Conservation (phyloP, 2,888 invertebrate genomes). For the Mythimna albipuncta region DNA sequence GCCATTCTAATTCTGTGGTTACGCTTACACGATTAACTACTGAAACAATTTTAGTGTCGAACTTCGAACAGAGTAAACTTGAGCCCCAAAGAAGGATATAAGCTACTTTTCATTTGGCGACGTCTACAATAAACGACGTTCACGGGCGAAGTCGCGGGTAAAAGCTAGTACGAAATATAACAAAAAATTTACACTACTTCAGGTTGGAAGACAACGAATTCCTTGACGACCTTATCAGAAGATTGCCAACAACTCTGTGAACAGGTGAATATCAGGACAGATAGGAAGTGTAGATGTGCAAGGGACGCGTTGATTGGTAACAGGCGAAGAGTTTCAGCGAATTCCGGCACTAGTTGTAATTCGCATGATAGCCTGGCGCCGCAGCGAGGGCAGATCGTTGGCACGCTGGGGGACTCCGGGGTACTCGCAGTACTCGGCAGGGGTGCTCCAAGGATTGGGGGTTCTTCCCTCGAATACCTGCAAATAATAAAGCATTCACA, state of each 20-base stretch:
- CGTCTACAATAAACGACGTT: too few relatives aligned
- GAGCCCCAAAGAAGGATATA: too few relatives aligned
- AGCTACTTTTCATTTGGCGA: too few relatives aligned
- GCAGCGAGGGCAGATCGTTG: slow-evolving; percentile 92
- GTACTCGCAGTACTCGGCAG: slow-evolving; percentile 84
- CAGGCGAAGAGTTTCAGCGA: slow-evolving; percentile 93
- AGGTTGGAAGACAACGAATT: slow-evolving; percentile 94
- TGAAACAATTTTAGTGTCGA: too few relatives aligned
- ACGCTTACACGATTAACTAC: too few relatives aligned
- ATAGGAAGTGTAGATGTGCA: slow-evolving; percentile 95
- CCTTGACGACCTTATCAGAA: slow-evolving; percentile 92
- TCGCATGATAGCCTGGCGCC: slow-evolving; percentile 94
- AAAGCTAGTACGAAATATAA: background rate
- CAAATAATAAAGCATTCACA: background rate
- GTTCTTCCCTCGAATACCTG: slow-evolving; percentile 94
- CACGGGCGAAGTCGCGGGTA: too few relatives aligned
- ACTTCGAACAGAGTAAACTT: too few relatives aligned
- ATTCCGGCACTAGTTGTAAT: slow-evolving; percentile 95
- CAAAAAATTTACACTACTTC: slow-evolving; percentile 88
- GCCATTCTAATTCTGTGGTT: too few relatives aligned
- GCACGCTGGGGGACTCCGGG: slow-evolving; percentile 77
- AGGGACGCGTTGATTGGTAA: slow-evolving; percentile 87
- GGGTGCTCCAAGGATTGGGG: slow-evolving; percentile 93
- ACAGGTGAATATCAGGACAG: slow-evolving; percentile 96
- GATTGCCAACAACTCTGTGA: slow-evolving; percentile 96